Evolutionary conservation across 35 echinoderm and acorn worm genomes (phyloP).

Genomic region (Ophiothrix spiculata): DNA sequence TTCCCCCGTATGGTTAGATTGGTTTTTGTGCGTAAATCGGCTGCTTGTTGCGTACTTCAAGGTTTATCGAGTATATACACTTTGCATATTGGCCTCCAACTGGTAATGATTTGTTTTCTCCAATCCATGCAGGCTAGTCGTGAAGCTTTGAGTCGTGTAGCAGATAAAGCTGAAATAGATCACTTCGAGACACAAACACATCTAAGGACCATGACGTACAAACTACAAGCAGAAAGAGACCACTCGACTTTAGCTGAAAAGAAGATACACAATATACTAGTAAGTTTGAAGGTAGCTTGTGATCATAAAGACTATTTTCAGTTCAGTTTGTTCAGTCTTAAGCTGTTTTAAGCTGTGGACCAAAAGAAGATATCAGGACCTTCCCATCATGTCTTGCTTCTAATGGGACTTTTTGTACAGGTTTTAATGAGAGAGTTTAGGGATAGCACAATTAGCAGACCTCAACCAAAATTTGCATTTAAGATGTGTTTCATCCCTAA

Average conservation of each 20-base stretch:
- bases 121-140: constrained; percentile 57
- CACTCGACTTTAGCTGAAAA: constrained; percentile 54
- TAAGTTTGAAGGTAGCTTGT: too few relatives aligned
- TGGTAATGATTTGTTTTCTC: background rate
- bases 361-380: too few relatives aligned
- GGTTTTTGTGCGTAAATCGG: too few relatives aligned
- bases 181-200: constrained; percentile 65
- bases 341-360: background rate
- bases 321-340: background rate
- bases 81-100: too few relatives aligned
- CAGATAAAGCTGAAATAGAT: constrained; percentile 61
- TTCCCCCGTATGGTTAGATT: too few relatives aligned
- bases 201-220: constrained; percentile 54
- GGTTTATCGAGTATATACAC: too few relatives aligned
- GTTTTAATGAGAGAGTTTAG: too few relatives aligned
- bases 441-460: background rate
- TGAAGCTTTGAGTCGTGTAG: constrained; percentile 49
- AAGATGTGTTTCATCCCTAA: too few relatives aligned
- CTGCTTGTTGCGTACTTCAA: too few relatives aligned
- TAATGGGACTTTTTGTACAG: too few relatives aligned
- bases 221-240: constrained; percentile 76
- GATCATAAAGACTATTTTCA: background rate
- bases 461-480: too few relatives aligned
- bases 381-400: too few relatives aligned
- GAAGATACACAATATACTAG: constrained; percentile 65